A percentile compares a stretch with the other conserved stretches of the same genome.
phyloP scores from a whole-genome alignment of 2,888 invertebrate species.

The Sericinus montela region DNA sequence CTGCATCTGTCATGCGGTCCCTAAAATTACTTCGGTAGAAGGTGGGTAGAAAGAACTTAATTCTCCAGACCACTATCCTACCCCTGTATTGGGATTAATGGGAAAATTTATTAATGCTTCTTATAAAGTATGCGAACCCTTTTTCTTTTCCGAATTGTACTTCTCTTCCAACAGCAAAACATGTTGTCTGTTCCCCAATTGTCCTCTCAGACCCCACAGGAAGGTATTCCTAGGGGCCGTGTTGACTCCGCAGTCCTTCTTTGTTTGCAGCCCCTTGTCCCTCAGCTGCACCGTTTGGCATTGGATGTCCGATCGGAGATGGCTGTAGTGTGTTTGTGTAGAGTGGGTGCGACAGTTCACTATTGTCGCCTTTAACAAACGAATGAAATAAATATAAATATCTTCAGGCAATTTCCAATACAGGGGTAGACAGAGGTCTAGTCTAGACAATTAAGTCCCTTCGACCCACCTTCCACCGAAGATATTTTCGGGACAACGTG shows the following conservation, averaged over 20 bases:
- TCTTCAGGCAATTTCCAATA: no score
- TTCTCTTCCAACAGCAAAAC: slow-evolving; percentile 47
- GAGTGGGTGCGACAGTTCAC: slow-evolving; percentile 82
- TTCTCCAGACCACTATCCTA: no score
- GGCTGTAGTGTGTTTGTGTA: slow-evolving; percentile 84
- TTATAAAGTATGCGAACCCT: slow-evolving; percentile 31
- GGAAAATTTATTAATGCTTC: no score
- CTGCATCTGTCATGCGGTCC: no score
- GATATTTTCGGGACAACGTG: no score
- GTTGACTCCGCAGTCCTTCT: slow-evolving; percentile 44
- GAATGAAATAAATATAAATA: no score
- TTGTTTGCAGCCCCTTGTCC: slow-evolving; percentile 58
- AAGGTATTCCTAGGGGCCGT: slow-evolving; percentile 43
- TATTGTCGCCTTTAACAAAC: slow-evolving; percentile 76
- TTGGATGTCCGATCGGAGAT: slow-evolving; percentile 79
- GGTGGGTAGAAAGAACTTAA: no score
- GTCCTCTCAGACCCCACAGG: slow-evolving; percentile 80
- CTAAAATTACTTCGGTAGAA: no score
- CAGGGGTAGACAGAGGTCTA: no score
- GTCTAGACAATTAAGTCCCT: no score
- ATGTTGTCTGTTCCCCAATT: slow-evolving; percentile 75
- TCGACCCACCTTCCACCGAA: no score
- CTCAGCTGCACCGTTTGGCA: slow-evolving; percentile 79
- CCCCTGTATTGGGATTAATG: no score
- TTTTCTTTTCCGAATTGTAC: slow-evolving; percentile 27